Evolutionary conservation across 2,888 invertebrate genomes (phyloP).

Genomic region (Lapara coniferarum): DNA sequence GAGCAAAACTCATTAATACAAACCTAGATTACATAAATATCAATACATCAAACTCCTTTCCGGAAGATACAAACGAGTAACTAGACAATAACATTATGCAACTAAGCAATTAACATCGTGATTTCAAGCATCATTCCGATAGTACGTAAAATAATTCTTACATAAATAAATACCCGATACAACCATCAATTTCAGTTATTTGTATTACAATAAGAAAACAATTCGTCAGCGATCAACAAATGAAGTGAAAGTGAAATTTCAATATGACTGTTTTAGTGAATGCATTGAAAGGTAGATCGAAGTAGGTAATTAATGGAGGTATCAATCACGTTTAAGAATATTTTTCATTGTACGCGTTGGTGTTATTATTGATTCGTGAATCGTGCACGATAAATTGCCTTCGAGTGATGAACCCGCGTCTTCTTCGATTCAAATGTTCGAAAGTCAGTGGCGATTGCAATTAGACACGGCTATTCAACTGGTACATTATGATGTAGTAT

Average conservation of each 20-base stretch:
- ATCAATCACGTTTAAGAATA: slow-evolving; percentile 53
- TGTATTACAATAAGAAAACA: slow-evolving; percentile 59
- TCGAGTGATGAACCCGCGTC: slow-evolving; percentile 2
- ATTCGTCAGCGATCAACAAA: slow-evolving; percentile 56
- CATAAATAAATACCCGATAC: slow-evolving; percentile 59
- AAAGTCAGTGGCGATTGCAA: slow-evolving; percentile 29
- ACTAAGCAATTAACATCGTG: slow-evolving; percentile 63
- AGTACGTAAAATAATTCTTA: slow-evolving; percentile 64
- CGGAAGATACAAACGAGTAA: slow-evolving; percentile 16
- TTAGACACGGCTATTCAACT: slow-evolving; percentile 27
- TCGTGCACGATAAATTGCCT: slow-evolving; percentile 37
- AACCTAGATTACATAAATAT: not conserved
- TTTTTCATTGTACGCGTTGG: slow-evolving; percentile 49
- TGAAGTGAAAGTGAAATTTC: slow-evolving; percentile 77
- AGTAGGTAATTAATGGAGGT: slow-evolving; percentile 71
- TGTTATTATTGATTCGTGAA: slow-evolving; percentile 49
- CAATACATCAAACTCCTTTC: not conserved
- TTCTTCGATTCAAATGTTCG: slow-evolving; percentile 26
- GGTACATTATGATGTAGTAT: slow-evolving; percentile 6
- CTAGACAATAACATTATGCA: slow-evolving; percentile 43
- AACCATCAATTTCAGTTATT: slow-evolving; percentile 67
- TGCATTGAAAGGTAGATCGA: slow-evolving; percentile 60
- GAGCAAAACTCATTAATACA: not conserved
- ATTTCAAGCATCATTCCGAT: slow-evolving; percentile 44
- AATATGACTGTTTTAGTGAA: slow-evolving; percentile 69